Base-by-base conservation (phyloP, 1,140 invertebrate species). In the Eueides isabella region DNA sequence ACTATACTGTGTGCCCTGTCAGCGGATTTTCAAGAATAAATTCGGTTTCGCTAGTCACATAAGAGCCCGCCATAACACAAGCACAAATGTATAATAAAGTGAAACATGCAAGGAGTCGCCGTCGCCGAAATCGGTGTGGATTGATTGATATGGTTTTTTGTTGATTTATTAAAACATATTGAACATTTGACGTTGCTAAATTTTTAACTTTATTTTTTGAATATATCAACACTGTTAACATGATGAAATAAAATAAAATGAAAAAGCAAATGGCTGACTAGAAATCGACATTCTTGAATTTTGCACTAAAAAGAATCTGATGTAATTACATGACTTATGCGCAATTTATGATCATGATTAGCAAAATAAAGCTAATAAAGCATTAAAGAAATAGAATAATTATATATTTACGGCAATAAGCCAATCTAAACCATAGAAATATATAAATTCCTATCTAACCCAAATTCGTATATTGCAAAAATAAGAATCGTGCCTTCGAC, bases 191-290 rank as follows among this genome's bases (percentile, higher is more conserved):
- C 48, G 23, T 55, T 55, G 19, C 48, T 9, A 31, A 63, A 30
- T 63, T 14, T 30, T 23, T 9, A n/a, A 26, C 6, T 33, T 64
- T n/a, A 63, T 63, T 63, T 41, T 30, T 14, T 74, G 6, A 35
- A 61, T 29, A 35, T 73, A 63, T 55, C 77, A 75, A 80, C 78
- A 72, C 63, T 63, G 61, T 16, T 31, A 72, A 72, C 73, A 75
- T 80, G 78, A 80, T 76, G 72, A 79, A 78, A 75, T 76, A 63
- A 73, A 76, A 79, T 83, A 81, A 80, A 90, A 91, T 86, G 82
- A 88, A 90, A 91, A 92, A 91, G 91, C 90, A 92, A 92, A 92
- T 92, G 91, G 91, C 91, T 84, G 90, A 89, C 86, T 85, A 84
- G 79, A 87, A 90, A 87, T 85, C 86, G 85, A 86, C 90, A 85